Conservation (phyloP, 2,797 vertebrate genomes). For the Enteromius paludinosus region DNA sequence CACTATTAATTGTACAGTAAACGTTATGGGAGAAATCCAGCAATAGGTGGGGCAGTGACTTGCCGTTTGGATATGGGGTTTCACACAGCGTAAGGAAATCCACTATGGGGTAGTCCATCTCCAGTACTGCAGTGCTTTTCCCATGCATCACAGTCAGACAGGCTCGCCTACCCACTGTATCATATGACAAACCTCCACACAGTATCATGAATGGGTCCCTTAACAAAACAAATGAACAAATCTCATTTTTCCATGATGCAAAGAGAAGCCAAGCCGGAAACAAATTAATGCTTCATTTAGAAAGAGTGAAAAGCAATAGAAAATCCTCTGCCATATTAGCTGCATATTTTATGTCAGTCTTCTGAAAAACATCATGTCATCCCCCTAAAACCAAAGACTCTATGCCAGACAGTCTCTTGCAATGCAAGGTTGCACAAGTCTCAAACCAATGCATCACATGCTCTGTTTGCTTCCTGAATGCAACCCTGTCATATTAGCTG, state of each 20-base stretch:
- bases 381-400: background rate
- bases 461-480: background rate
- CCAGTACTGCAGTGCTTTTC: constrained; percentile 95
- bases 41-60: constrained; percentile 46
- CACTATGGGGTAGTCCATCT: constrained; percentile 99
- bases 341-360: background rate
- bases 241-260: constrained; percentile 28
- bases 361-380: background rate
- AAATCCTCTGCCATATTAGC: background rate
- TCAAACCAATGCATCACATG: constrained; percentile 17
- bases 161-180: constrained; percentile 93
- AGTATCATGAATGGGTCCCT: constrained; percentile 98
- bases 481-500: background rate
- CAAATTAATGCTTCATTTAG: constrained; percentile 21
- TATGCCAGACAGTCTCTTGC: constrained; percentile 3
- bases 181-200: constrained; percentile 95
- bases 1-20: background rate
- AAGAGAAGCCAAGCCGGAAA: constrained; percentile 25
- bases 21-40: constrained; percentile 9
- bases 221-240: constrained; percentile 44
- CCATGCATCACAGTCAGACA: constrained; percentile 99
- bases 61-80: constrained; percentile 96
- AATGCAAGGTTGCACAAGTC: constrained; percentile 22
- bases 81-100: constrained; percentile 98
- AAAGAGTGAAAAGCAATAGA: background rate